A percentile compares a stretch with the other conserved stretches of the same genome.
phyloP scores from a whole-genome alignment of 2,113 vertebrate species.

The Apteryx mantelli region DNA sequence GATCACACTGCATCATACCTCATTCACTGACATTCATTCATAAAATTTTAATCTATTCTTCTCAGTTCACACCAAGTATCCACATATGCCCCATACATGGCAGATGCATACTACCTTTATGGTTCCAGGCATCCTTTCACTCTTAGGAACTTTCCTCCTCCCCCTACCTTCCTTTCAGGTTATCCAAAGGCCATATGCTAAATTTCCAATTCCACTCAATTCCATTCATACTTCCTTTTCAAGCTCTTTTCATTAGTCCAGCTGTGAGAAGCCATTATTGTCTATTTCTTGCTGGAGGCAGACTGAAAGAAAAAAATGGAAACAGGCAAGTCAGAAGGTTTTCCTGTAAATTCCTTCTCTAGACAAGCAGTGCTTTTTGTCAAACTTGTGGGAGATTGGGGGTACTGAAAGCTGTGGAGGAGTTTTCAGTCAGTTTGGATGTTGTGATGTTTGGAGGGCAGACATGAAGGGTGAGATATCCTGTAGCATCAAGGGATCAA shows the following conservation, averaged over 20 bases:
- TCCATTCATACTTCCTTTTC: not conserved
- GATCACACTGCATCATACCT: too few species aligned
- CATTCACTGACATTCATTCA: not conserved
- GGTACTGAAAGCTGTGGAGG: not conserved
- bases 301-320: not conserved
- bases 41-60: not conserved
- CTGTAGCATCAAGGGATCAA: not conserved
- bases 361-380: not conserved
- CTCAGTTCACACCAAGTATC: not conserved
- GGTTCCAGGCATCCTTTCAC: not conserved
- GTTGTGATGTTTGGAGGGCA: not conserved
- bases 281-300: not conserved
- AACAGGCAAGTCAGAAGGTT: not conserved
- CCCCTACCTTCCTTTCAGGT: not conserved
- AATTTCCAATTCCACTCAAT: not conserved
- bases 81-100: not conserved
- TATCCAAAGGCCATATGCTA: not conserved
- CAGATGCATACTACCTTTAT: not conserved
- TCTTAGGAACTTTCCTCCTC: not conserved
- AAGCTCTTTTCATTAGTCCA: not conserved
- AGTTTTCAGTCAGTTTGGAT: not conserved
- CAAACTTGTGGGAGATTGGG: not conserved
- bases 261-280: not conserved
- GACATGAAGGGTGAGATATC: not conserved
- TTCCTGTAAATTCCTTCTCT: not conserved